Conservation (phyloP, 2,113 vertebrate species). For the Mesitornis unicolor region DNA sequence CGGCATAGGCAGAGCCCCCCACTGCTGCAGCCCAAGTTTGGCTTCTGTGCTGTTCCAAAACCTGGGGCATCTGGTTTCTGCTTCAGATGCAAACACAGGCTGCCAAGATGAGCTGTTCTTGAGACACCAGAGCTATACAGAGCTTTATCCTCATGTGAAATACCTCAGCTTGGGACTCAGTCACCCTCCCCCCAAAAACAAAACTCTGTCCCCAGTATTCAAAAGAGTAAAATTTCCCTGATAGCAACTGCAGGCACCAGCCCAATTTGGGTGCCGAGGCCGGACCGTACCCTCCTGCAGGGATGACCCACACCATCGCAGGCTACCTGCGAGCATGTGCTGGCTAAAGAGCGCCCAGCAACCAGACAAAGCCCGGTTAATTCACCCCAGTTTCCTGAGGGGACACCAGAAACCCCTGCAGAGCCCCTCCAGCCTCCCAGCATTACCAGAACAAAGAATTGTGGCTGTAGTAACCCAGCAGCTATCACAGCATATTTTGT, state of each 20-base stretch:
- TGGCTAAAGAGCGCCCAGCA: neutral
- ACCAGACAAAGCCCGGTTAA: neutral
- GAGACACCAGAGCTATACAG: neutral
- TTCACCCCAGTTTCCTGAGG: neutral
- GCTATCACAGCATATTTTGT: neutral
- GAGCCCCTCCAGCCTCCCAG: neutral
- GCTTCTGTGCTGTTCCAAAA: neutral
- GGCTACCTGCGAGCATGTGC: fast-evolving
- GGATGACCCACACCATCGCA: neutral
- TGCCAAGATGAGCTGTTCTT: neutral
- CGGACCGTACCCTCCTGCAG: neutral
- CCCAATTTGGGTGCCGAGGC: no score
- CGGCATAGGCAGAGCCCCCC: no score
- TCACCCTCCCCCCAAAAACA: neutral
- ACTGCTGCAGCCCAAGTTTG: fast-evolving
- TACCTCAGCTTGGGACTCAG: neutral
- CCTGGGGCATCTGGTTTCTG: neutral
- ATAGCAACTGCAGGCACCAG: neutral
- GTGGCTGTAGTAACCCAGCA: neutral
- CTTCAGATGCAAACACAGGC: neutral
- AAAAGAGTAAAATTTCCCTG: neutral
- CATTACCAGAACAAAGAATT: neutral
- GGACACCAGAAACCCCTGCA: neutral
- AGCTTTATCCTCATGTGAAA: neutral
- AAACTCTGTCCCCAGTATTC: neutral